These are phyloP conservation scores for Engraulis encrasicolus DNA, from an alignment of 2,113 vertebrate genomes.

Conservation along the genomic window DNA sequence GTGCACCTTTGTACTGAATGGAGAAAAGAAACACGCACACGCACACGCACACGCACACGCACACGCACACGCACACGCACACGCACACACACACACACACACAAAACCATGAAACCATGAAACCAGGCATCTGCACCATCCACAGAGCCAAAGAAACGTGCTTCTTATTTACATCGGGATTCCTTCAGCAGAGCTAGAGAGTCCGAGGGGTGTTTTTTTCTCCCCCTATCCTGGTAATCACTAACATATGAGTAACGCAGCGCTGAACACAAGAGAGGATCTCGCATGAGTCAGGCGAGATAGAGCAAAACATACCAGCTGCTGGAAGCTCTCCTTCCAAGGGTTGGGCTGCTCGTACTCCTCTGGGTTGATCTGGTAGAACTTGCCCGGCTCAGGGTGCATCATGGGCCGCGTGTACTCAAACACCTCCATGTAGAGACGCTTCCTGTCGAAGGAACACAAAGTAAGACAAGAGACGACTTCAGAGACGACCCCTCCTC, in stretches of 20 bases:
- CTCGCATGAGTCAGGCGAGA: neutral
- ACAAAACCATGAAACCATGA: slow-evolving; percentile 9
- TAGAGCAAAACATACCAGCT: slow-evolving; percentile 95
- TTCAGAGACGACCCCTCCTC: neutral
- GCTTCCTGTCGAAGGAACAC: slow-evolving; percentile 85
- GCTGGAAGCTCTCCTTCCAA: slow-evolving; percentile 99
- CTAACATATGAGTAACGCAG: slow-evolving; percentile 3
- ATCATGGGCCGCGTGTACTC: slow-evolving; percentile 99
- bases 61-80: slow-evolving; percentile 4
- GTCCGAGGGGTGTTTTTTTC: neutral
- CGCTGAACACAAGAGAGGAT: neutral
- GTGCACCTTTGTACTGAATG: slow-evolving; percentile 98
- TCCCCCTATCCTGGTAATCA: neutral
- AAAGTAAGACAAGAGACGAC: neutral
- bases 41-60: neutral
- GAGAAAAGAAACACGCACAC: neutral
- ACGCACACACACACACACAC: too few relatives aligned
- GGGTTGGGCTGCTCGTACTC: slow-evolving; percentile 98
- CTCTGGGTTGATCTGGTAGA: slow-evolving; percentile 98
- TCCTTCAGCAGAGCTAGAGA: neutral
- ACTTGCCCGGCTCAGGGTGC: slow-evolving; percentile 98
- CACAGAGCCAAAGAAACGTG: slow-evolving; percentile 8
- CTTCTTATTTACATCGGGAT: slow-evolving; percentile 18
- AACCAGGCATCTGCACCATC: slow-evolving; percentile 2
- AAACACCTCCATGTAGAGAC: slow-evolving; percentile 99